These are phyloP conservation scores for Amphilophus citrinellus DNA, from an alignment of 2,113 vertebrate species.

Conservation along the genomic window DNA sequence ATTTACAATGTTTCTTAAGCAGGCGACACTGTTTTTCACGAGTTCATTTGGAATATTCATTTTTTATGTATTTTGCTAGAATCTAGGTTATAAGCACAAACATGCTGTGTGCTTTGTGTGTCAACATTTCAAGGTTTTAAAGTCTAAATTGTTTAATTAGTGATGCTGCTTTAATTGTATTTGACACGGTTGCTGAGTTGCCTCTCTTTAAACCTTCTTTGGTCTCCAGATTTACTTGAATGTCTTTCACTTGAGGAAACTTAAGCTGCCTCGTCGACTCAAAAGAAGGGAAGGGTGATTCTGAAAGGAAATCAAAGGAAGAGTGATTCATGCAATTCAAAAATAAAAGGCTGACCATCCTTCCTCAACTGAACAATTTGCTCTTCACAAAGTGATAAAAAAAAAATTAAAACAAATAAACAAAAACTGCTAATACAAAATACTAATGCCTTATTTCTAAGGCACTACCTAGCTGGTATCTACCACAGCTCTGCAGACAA, in stretches of 20 bases:
- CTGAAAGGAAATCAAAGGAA: background rate
- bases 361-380: background rate
- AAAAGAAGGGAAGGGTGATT: background rate
- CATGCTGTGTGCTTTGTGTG: background rate
- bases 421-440: background rate
- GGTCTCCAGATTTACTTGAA: background rate
- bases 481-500: background rate
- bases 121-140: background rate
- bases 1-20: background rate
- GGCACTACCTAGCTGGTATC: background rate
- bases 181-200: background rate
- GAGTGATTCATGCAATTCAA: background rate
- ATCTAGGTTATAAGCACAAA: background rate
- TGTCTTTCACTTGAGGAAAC: slow-evolving; percentile 11
- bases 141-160: slow-evolving; percentile 13
- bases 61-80: background rate
- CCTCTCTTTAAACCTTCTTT: background rate
- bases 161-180: slow-evolving; percentile 15
- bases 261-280: background rate
- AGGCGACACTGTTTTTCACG: background rate
- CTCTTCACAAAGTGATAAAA: background rate
- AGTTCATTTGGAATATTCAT: background rate
- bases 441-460: background rate
- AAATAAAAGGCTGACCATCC: background rate
- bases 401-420: background rate